Conservation (phyloP, 2,797 vertebrate species). For the Telmatherina bonti region DNA sequence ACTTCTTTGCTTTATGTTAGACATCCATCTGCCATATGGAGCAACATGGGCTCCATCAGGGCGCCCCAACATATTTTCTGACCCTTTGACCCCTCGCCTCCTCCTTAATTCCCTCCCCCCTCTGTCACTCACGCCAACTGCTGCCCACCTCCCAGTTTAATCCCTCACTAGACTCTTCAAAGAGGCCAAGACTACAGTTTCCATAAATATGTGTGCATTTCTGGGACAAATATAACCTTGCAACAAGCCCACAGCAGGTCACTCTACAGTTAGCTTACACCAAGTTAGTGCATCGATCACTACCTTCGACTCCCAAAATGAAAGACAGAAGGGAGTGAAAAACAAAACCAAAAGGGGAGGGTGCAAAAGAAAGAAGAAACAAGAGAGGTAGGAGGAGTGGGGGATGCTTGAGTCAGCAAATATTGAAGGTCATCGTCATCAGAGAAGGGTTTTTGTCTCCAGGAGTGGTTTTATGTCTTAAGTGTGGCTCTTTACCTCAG, state of each 20-base stretch:
- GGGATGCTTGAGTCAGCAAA: conserved; percentile 67
- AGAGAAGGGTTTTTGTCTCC: conserved; percentile 64
- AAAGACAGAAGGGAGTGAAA: conserved; percentile 33
- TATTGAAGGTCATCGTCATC: conserved; percentile 68
- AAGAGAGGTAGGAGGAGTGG: conserved; percentile 42
- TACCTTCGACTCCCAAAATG: conserved; percentile 16
- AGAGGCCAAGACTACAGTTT: conserved; percentile 61
- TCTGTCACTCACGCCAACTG: conserved; percentile 50
- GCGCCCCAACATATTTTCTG: conserved; percentile 45
- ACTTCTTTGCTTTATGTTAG: conserved; percentile 17
- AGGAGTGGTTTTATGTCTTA: conserved; percentile 39
- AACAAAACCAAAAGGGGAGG: conserved; percentile 26
- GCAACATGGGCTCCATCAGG: conserved; percentile 32
- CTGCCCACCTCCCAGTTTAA: conserved; percentile 56
- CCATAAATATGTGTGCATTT: conserved; percentile 54
- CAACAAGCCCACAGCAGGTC: conserved; percentile 33
- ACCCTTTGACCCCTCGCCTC: conserved; percentile 56
- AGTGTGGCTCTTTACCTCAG: conserved; percentile 69
- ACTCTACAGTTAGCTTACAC: conserved; percentile 49
- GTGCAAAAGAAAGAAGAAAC: conserved; percentile 28
- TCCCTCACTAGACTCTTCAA: conserved; percentile 61
- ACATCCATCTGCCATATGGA: conserved; percentile 24
- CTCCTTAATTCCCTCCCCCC: conserved; percentile 18
- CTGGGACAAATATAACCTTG: conserved; percentile 46
- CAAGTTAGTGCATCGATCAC: conserved; percentile 55